Evolutionary conservation across 2,113 vertebrate species (phyloP).

Genomic region (Poecilia latipinna): DNA sequence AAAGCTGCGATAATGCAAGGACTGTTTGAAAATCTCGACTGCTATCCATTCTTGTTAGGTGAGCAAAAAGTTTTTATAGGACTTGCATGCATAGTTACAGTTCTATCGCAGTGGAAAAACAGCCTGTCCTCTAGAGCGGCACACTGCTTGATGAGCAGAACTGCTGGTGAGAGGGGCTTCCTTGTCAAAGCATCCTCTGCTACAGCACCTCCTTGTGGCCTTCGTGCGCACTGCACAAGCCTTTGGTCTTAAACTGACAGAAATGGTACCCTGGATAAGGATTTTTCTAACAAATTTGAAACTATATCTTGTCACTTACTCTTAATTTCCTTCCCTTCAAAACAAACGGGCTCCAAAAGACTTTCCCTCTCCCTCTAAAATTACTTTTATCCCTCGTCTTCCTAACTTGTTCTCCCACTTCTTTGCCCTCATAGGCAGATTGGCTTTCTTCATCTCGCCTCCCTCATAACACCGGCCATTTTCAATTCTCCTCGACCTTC

Average conservation of each 20-base stretch:
- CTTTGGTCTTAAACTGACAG: slow-evolving; percentile 8
- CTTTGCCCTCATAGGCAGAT: slow-evolving; percentile 72
- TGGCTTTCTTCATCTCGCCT: slow-evolving; percentile 79
- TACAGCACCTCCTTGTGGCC: slow-evolving; percentile 79
- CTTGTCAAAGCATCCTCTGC: slow-evolving; percentile 57
- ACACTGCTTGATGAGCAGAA: slow-evolving; percentile 62
- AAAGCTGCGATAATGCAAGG: slow-evolving; percentile 55
- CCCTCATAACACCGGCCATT: slow-evolving; percentile 73
- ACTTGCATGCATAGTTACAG: slow-evolving; percentile 60
- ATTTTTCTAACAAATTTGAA: slow-evolving; percentile 60
- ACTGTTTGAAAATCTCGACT: slow-evolving; percentile 68
- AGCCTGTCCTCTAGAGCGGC: slow-evolving; percentile 65
- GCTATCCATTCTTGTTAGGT: slow-evolving; percentile 53
- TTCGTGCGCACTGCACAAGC: slow-evolving; percentile 51
- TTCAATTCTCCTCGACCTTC: slow-evolving; percentile 74
- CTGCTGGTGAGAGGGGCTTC: slow-evolving; percentile 54
- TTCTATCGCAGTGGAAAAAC: slow-evolving; percentile 70
- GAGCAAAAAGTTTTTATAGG: slow-evolving; percentile 65
- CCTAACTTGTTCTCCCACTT: slow-evolving; percentile 36
- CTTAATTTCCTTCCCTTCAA: slow-evolving; percentile 56
- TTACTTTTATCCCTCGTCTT: slow-evolving; percentile 29
- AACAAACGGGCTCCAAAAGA: slow-evolving; percentile 19
- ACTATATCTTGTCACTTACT: slow-evolving; percentile 37
- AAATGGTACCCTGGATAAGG: slow-evolving; percentile 34
- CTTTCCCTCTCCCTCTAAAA: slow-evolving; percentile 4